Evolutionary conservation across 2,888 invertebrate species (phyloP).

Genomic region (Drosophila anomelani): DNA sequence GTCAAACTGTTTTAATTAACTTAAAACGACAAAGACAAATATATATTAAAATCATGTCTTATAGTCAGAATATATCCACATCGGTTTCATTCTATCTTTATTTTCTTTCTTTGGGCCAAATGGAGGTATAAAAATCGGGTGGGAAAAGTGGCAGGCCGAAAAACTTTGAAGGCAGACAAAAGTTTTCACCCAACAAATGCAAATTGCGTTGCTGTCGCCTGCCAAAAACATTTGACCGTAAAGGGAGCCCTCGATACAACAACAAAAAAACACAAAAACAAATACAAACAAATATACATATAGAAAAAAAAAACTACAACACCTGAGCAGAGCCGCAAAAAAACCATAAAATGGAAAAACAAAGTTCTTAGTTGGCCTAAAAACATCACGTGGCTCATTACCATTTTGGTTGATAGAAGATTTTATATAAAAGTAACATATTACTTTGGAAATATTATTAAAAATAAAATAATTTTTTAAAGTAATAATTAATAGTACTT

Average conservation of each 20-base stretch:
- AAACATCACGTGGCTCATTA: conserved; percentile 16
- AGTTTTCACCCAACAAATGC: conserved; percentile 34
- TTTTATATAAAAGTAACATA: neutral
- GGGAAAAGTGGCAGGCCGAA: conserved; percentile 44
- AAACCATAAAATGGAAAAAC: conserved; percentile 40
- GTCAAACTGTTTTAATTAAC: neutral
- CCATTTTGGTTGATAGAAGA: neutral
- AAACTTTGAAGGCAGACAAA: conserved; percentile 69
- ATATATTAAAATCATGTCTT: neutral
- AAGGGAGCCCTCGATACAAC: conserved; percentile 40
- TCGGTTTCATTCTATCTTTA: neutral
- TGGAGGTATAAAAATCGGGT: neutral
- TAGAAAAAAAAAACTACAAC: neutral
- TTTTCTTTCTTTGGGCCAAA: neutral
- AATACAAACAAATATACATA: neutral
- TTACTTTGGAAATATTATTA: no score
- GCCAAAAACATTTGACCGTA: conserved; percentile 53
- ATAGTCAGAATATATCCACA: neutral
- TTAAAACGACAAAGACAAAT: neutral
- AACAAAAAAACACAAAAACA: conserved; percentile 20
- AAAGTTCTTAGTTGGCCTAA: conserved; percentile 52
- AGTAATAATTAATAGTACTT: neutral
- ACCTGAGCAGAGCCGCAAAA: neutral
- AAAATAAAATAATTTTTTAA: neutral
- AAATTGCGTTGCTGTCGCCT: conserved; percentile 51